Conservation (phyloP, 2,888 invertebrate species). For the Parnassius smintheus region DNA sequence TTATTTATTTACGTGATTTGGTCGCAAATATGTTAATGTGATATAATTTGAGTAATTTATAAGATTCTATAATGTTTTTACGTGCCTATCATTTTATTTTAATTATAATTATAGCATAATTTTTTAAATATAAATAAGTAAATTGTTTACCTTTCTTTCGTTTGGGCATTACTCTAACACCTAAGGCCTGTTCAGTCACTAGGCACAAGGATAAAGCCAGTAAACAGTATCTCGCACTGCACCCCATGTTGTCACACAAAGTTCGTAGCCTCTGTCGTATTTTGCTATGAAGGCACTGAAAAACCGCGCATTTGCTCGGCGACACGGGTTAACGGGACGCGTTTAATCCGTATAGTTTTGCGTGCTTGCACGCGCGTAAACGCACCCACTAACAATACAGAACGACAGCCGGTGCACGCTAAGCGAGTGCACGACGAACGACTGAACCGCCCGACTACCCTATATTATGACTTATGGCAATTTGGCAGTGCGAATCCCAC, state of each 20-base stretch:
- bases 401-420: conserved; percentile 37
- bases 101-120: too few relatives aligned
- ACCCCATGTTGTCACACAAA: conserved; percentile 72
- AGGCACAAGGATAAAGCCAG: conserved; percentile 76
- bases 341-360: conserved; percentile 44
- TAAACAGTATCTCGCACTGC: conserved; percentile 76
- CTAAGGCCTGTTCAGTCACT: conserved; percentile 75
- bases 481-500: conserved; percentile 81
- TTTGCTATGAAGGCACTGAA: conserved; percentile 55
- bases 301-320: conserved; percentile 59
- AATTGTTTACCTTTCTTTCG: conserved; percentile 77
- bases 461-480: conserved; percentile 83
- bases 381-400: conserved; percentile 34
- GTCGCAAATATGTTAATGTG: too few relatives aligned
- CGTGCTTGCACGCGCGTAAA: conserved; percentile 48
- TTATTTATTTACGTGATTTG: too few relatives aligned
- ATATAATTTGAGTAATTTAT: too few relatives aligned
- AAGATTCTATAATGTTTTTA: too few relatives aligned
- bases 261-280: conserved; percentile 46
- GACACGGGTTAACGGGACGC: conserved; percentile 40
- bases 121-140: background rate
- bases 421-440: conserved; percentile 54
- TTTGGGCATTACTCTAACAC: conserved; percentile 79
- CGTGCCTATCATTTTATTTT: too few relatives aligned
- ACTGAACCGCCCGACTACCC: conserved; percentile 80